phyloP scores from a whole-genome alignment of 2,888 invertebrate genomes.

The Drosophila paracracens region DNA sequence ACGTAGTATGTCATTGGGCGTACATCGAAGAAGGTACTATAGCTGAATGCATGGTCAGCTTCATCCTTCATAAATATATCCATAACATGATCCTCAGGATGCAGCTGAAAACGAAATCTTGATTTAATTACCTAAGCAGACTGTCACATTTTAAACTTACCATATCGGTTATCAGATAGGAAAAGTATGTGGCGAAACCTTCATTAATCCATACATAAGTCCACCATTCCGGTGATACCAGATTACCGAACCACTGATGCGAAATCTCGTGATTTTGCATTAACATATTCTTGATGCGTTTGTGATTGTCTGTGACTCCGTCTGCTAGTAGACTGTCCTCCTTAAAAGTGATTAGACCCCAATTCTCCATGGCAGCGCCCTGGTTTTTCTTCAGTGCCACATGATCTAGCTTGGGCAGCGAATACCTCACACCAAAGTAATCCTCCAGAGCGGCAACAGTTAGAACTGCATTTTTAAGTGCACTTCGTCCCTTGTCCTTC shows the following conservation, averaged over 20 bases:
- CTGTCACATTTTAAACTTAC: slow-evolving; percentile 47
- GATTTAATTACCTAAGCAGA: not conserved
- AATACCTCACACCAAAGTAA: slow-evolving; percentile 91
- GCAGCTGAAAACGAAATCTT: slow-evolving; percentile 85
- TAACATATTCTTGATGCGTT: slow-evolving; percentile 81
- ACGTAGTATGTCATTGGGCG: slow-evolving; percentile 82
- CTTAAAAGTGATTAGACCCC: slow-evolving; percentile 93
- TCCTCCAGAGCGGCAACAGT: slow-evolving; percentile 86
- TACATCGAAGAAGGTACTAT: slow-evolving; percentile 71
- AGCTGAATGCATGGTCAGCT: slow-evolving; percentile 74
- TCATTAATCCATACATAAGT: slow-evolving; percentile 90
- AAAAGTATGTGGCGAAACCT: slow-evolving; percentile 87
- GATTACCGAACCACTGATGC: slow-evolving; percentile 94
- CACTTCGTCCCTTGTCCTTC: slow-evolving; percentile 66
- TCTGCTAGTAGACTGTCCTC: slow-evolving; percentile 69
- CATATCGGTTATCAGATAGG: slow-evolving; percentile 80
- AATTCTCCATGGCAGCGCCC: slow-evolving; percentile 96
- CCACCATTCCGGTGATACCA: slow-evolving; percentile 91
- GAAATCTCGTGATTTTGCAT: slow-evolving; percentile 87
- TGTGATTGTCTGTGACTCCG: slow-evolving; percentile 85
- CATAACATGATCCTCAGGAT: slow-evolving; percentile 88
- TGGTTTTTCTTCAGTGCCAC: slow-evolving; percentile 93
- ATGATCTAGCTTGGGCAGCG: slow-evolving; percentile 93
- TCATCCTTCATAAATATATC: slow-evolving; percentile 87
- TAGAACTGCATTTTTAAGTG: slow-evolving; percentile 75